Evolutionary conservation across 2,113 vertebrate species (phyloP).

Genomic region (Dasyornis broadbenti): DNA sequence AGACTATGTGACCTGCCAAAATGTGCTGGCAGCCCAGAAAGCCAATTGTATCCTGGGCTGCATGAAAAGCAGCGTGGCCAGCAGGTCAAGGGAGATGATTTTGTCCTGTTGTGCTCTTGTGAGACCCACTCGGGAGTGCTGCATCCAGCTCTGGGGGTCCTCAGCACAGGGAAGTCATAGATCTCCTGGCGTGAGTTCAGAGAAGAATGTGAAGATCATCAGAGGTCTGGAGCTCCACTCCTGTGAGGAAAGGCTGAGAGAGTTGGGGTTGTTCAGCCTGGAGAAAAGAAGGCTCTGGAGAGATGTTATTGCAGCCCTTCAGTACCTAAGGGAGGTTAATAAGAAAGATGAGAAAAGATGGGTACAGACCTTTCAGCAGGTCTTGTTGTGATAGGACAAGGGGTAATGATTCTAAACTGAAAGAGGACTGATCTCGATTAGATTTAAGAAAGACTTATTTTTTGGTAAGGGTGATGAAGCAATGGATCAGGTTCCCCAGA

Average conservation of each 20-base stretch:
- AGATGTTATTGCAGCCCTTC: background rate
- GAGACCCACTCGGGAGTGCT: background rate
- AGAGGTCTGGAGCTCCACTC: background rate
- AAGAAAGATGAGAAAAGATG: background rate
- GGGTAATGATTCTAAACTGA: background rate
- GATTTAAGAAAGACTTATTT: background rate
- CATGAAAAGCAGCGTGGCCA: fast-evolving
- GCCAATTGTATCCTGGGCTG: fast-evolving
- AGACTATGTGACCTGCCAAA: fast-evolving
- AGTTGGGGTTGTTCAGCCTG: background rate
- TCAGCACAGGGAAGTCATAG: background rate
- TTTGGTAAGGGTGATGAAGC: background rate
- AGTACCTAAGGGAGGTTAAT: background rate
- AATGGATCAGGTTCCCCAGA: background rate
- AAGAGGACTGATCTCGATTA: background rate
- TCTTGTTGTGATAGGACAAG: background rate
- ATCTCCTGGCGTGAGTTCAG: background rate
- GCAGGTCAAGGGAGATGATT: background rate
- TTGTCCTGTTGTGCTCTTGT: background rate
- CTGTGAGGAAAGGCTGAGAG: background rate
- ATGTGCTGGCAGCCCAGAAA: background rate
- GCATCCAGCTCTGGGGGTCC: fast-evolving
- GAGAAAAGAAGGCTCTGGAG: background rate
- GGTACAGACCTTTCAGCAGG: background rate
- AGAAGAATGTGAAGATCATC: background rate